Evolutionary conservation across 2,113 vertebrate species (phyloP), one percentile per base, ranked within the genome.

Genomic region (Paedocypris sp.): DNA sequence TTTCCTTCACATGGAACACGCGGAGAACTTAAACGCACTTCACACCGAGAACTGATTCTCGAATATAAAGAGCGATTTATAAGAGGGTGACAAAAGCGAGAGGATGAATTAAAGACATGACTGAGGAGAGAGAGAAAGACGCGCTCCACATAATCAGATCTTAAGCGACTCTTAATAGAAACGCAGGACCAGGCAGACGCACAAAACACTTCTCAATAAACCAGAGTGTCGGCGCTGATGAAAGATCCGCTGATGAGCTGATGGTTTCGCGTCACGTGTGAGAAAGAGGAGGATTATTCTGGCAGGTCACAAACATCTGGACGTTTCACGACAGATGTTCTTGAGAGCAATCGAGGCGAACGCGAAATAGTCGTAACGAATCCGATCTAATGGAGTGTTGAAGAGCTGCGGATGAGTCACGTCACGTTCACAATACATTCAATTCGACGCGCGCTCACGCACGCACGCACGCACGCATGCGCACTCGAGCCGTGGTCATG

Each of bases 391-490:
- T 67, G 33, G 48, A 45, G 60, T 60, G 33, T 38, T 36, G 41
- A 67, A 39, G 22, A 58, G 56, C 64, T 66, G 59, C 59, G n/a
- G 15, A 60, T 67, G 64, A 67, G 39, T 67, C 64, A 67, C 38
- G 29, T 38, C 57, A 58, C 35, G 16, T 31, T 39, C 25, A 47
- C 56, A 60, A 51, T 39, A 57, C 53, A 57, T 57, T 57, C 11
- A 57, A 56, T 26, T 18, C 23, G 18, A 15, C 3, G 16, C 49
- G 39, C 22, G 26, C 51, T 10, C 22, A 39, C 13, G 29, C 13
- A 42, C 25, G 19, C 10, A 16, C 26, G 11, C 39, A 26, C 13
- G 5, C 15, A 49, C 16, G 11, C n/a, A n/a, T n/a, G 33, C 10
- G 13, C n/a, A 54, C 25, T 31, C 35, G 19, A 53, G 22, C 10